These are phyloP conservation scores for Sitta carolinensis DNA, from an alignment of 2,797 vertebrate genomes.

Conservation along the genomic window DNA sequence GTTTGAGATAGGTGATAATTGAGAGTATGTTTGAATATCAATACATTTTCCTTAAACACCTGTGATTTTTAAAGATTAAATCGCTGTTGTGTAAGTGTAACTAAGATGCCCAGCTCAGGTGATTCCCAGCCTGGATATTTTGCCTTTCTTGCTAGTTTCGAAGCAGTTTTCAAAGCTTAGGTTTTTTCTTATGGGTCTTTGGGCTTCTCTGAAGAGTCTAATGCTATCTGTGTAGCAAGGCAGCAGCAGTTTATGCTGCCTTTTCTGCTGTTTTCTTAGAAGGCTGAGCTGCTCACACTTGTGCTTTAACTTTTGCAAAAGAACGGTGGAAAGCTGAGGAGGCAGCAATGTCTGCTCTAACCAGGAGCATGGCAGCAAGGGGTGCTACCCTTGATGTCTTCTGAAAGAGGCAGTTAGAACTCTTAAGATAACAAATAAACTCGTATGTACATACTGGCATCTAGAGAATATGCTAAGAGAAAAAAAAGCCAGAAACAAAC, in stretches of 20 bases:
- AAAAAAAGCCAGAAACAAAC: neutral
- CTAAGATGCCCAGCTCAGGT: neutral
- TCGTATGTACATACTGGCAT: neutral
- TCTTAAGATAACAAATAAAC: neutral
- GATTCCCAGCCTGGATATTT: neutral
- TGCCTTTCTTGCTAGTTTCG: neutral
- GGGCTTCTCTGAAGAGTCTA: neutral
- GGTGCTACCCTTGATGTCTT: accelerated
- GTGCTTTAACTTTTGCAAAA: neutral
- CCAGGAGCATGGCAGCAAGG: neutral
- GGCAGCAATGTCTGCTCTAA: neutral
- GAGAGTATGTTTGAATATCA: neutral
- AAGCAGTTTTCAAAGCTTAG: neutral
- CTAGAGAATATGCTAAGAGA: neutral
- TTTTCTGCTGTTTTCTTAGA: neutral
- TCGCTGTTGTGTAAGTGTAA: neutral
- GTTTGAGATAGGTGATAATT: neutral
- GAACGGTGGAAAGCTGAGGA: neutral
- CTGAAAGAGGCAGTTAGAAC: neutral
- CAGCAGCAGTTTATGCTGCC: neutral
- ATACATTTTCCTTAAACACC: neutral
- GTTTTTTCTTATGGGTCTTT: neutral
- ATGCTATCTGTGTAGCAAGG: neutral
- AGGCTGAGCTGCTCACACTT: neutral
- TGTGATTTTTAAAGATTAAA: neutral